phyloP scores from a whole-genome alignment of 1,140 invertebrate species.

The Hypothenemus hampei region DNA sequence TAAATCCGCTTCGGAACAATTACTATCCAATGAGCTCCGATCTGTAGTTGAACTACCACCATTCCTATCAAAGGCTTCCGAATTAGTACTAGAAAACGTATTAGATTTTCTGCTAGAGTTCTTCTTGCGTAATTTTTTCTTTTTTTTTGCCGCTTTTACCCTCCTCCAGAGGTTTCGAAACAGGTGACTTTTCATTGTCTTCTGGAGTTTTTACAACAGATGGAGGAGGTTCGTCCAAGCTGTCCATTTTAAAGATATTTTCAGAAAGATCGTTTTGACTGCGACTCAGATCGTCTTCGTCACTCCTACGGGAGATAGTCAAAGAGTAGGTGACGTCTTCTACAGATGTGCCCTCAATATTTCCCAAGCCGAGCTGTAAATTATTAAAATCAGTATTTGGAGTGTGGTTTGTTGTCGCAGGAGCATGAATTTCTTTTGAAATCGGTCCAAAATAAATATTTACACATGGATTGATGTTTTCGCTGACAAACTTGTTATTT shows the following conservation, averaged over 20 bases:
- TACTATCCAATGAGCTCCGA: constrained; percentile 42
- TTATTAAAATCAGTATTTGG: constrained; percentile 1
- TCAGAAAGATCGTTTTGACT: constrained; percentile 50
- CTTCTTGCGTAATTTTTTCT: constrained; percentile 75
- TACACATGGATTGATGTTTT: no score
- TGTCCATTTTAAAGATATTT: constrained; percentile 64
- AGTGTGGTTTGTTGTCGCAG: no score
- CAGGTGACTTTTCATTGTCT: constrained; percentile 1
- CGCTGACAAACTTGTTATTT: no score
- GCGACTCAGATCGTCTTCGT: constrained; percentile 38
- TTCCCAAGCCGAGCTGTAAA: constrained; percentile 41
- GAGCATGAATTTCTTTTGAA: no score
- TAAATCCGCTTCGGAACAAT: constrained; percentile 40
- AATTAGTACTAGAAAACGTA: constrained; percentile 26
- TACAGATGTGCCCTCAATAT: constrained; percentile 41
- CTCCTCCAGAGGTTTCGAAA: constrained; percentile 36
- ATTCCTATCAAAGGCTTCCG: constrained; percentile 31
- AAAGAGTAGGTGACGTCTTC: constrained; percentile 41
- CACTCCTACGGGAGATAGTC: constrained; percentile 36
- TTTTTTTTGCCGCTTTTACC: constrained; percentile 58
- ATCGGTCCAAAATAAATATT: no score
- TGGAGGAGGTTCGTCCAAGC: constrained; percentile 52
- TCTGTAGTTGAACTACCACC: constrained; percentile 38
- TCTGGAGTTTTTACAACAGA: constrained; percentile 1
- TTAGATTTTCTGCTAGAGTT: constrained; percentile 66